A percentile compares a stretch with the other conserved stretches of the same genome.
These are phyloP conservation scores for Lasioglossum morio DNA, from an alignment of 2,888 invertebrate species.

Conservation along the genomic window DNA sequence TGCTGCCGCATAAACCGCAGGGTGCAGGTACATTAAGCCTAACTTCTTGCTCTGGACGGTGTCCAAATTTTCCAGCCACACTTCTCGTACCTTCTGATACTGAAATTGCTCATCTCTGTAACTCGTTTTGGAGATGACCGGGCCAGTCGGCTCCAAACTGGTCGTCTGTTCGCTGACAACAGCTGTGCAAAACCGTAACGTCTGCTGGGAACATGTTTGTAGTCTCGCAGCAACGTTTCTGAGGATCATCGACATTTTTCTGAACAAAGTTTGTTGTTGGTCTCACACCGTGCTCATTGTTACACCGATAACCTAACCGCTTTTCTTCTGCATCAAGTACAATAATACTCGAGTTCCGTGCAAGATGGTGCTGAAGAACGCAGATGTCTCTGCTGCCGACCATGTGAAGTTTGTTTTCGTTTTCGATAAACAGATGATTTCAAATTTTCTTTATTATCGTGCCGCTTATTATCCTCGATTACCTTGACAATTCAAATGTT, in stretches of 20 bases:
- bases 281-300: neutral
- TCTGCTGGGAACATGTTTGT: conserved; percentile 61
- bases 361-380: conserved; percentile 33
- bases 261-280: neutral
- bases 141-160: conserved; percentile 57
- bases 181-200: conserved; percentile 68
- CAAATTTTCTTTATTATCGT: neutral
- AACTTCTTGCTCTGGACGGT: conserved; percentile 91
- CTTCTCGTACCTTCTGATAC: conserved; percentile 89
- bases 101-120: conserved; percentile 67
- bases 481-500: neutral
- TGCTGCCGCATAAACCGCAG: conserved; percentile 92
- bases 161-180: conserved; percentile 45
- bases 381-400: conserved; percentile 33
- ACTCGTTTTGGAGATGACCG: conserved; percentile 82
- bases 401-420: conserved; percentile 22
- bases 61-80: conserved; percentile 95
- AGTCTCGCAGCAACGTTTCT: conserved; percentile 70
- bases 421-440: conserved; percentile 15
- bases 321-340: neutral
- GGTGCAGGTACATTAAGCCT: conserved; percentile 95
- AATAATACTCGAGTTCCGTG: neutral
- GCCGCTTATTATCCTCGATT: neutral
- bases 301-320: conserved; percentile 14
- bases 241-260: conserved; percentile 74